Conservation (phyloP, 2,888 invertebrate species). For the Dioctria rufipes region DNA sequence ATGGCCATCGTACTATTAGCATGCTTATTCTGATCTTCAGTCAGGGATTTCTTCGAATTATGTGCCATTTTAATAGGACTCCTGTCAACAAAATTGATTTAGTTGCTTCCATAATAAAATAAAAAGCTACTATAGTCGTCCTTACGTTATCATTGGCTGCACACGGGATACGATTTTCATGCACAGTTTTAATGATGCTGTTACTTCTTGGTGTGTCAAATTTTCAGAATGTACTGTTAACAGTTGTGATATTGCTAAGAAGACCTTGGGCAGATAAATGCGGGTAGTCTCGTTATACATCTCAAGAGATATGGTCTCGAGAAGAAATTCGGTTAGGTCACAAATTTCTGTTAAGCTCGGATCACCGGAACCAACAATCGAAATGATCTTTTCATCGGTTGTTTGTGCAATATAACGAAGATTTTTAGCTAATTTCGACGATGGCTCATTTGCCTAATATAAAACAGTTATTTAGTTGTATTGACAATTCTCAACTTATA, state of each 20-base stretch:
- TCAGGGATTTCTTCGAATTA: slow-evolving; percentile 41
- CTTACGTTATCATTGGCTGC: slow-evolving; percentile 76
- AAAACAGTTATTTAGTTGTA: not conserved
- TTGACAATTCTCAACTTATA: not conserved
- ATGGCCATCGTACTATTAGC: not conserved
- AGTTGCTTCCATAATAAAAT: not conserved
- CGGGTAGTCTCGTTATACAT: slow-evolving; percentile 84
- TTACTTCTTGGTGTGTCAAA: slow-evolving; percentile 74
- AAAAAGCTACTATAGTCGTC: not conserved
- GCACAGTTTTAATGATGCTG: slow-evolving; percentile 78
- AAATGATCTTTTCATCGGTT: slow-evolving; percentile 65
- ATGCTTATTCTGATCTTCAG: slow-evolving; percentile 30
- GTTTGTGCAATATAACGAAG: slow-evolving; percentile 58
- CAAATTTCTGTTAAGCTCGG: slow-evolving; percentile 81
- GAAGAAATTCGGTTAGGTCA: slow-evolving; percentile 80
- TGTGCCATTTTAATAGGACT: slow-evolving; percentile 68
- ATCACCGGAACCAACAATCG: slow-evolving; percentile 76
- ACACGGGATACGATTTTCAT: slow-evolving; percentile 83
- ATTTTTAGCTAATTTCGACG: slow-evolving; percentile 59
- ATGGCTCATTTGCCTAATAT: slow-evolving; percentile 63
- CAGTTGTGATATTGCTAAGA: slow-evolving; percentile 77
- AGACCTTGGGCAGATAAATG: slow-evolving; percentile 83
- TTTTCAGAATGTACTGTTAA: slow-evolving; percentile 74
- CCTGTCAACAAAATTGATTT: slow-evolving; percentile 59
- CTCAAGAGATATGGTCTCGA: slow-evolving; percentile 83